Evolutionary conservation across 2,113 vertebrate genomes (phyloP), one percentile per base, ranked within the genome.

Genomic region (Chamaea fasciata): DNA sequence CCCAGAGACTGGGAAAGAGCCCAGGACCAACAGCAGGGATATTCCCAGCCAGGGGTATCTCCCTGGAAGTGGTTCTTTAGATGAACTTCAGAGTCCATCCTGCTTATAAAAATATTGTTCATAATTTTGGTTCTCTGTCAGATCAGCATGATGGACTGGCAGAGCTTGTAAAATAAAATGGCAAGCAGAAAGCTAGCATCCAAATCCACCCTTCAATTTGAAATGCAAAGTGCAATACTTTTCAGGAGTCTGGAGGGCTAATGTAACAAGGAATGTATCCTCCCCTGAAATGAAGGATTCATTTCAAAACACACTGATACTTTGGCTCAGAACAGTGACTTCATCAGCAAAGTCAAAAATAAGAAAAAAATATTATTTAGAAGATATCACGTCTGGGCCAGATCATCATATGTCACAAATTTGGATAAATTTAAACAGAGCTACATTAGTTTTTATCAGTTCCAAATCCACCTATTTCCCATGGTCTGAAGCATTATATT

Each of bases 31-130:
- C 74, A 95, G 84, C 3, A 0, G 41, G 28, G 49, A 85, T 11
- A 89, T 91, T 92, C 91, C 73, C 59, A 87, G 92, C 28, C 91
- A 82, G 75, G 10, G 67, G 31, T 85, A 79, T 90, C 89, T 90
- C 50, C 30, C 73, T 95, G 78, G 53, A 95, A 92, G 49, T 1
- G 0, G 33, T 31, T 90, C 55, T 88, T 87, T 47, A 85, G 89
- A 47, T 73, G 67, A 92, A 82, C 41, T 83, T 94, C 56, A 77
- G 27, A 65, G 55, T 46, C 28, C 0, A 0, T 73, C 46, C 53
- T 88, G 42, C 30, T 62, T 67, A 26, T 63, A 55, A 91, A 95
- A 90, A 85, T 33, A 23, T 20, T 55, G 57, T 35, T 92, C 46
- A 39, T 80, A 39, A 76, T 92, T 87, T 37, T 69, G 21, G 18